Conservation (phyloP, 2,888 invertebrate species). For the Cataglyphis cursor region DNA sequence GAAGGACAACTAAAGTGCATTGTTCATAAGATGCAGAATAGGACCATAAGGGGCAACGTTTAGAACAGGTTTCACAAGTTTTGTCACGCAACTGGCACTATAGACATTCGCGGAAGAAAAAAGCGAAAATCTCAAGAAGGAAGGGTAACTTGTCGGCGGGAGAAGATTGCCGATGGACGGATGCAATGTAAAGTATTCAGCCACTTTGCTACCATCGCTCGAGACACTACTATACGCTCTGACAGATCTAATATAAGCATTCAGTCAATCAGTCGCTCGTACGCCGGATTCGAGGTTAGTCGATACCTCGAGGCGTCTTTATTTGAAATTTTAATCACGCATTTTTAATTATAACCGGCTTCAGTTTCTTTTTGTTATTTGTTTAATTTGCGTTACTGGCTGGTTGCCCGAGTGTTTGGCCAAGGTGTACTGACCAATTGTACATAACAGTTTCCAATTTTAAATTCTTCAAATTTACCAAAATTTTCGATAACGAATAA, state of each 20-base stretch:
- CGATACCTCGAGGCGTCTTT: neutral
- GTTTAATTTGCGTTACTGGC: neutral
- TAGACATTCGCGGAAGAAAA: neutral
- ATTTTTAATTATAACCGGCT: neutral
- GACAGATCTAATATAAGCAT: neutral
- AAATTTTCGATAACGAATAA: neutral
- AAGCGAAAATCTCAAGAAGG: neutral
- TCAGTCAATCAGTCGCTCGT: neutral
- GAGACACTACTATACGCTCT: neutral
- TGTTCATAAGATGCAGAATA: neutral
- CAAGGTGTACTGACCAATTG: neutral
- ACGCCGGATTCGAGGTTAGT: neutral
- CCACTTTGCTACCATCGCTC: neutral
- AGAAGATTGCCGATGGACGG: neutral
- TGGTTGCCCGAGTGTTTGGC: neutral
- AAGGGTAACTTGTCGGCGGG: neutral
- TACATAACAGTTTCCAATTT: neutral
- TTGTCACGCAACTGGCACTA: neutral
- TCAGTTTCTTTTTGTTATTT: neutral
- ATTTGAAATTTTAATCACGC: neutral
- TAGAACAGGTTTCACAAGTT: neutral
- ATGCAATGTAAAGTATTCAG: neutral
- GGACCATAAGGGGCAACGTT: neutral
- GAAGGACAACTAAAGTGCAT: neutral
- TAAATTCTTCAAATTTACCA: neutral